phyloP scores from a whole-genome alignment of 2,797 vertebrate genomes.

The Dipus sagitta region DNA sequence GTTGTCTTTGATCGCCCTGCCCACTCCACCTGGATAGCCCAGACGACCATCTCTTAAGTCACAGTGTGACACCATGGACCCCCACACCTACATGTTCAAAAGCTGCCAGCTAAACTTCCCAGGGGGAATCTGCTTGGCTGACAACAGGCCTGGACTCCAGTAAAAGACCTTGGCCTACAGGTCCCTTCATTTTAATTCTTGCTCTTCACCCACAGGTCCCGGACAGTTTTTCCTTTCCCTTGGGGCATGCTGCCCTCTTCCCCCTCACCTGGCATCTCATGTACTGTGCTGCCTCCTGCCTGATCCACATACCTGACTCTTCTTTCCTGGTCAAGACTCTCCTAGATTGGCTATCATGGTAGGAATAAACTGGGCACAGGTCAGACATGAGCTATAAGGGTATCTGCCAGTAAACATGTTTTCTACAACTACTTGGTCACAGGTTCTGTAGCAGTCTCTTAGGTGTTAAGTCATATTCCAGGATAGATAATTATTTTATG shows the following conservation, averaged over 20 bases:
- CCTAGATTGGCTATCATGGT: not conserved
- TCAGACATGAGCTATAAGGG: not conserved
- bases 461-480: not conserved
- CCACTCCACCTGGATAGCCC: not conserved
- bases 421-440: not conserved
- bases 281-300: not conserved
- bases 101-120: not conserved
- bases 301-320: not conserved
- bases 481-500: not conserved
- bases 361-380: not conserved
- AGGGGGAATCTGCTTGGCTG: not conserved
- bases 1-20: not conserved
- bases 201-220: not conserved
- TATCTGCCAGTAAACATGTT: too few relatives aligned
- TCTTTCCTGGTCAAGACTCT: not conserved
- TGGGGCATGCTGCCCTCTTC: not conserved
- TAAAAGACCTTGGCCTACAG: rapidly evolving
- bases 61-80: not conserved
- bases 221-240: too few relatives aligned
- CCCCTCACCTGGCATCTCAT: not conserved
- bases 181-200: not conserved
- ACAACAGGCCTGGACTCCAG: not conserved
- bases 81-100: not conserved
- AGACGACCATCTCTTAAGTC: not conserved
- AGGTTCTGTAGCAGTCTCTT: not conserved